Base-by-base conservation (phyloP, 2,888 invertebrate species). In the Homarus gammarus region DNA sequence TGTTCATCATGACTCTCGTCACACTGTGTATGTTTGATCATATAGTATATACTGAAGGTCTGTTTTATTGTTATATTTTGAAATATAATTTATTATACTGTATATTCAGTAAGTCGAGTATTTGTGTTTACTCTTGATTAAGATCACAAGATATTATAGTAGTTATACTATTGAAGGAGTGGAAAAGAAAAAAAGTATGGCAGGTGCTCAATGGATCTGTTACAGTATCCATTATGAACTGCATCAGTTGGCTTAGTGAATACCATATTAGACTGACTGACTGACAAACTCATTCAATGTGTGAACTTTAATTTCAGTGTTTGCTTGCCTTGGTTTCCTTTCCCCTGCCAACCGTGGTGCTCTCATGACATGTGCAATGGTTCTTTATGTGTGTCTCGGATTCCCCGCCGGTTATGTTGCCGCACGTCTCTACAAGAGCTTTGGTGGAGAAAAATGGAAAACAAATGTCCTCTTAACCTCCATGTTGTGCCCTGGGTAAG, bases 311-410 rank as follows among this genome's bases (percentile, higher is more conserved):
- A 49, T 31, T 77, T 1, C 79, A 96, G 98, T 97, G 27, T 99
- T 99, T 94, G 99, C 99, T n/a, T 99, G 99, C 94, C 95, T 99
- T 92, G 99, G 99, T 85, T 99, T 99, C 95, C 95, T 99, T 87
- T 99, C 99, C 15, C 99, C 99, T 0, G 99, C 99, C 5, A 99
- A 99, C 94, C 96, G 99, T 93, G 99, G 99, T 12, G 98, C 99
- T 0, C 94, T 99, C 90, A 99, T 99, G 99, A 99, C 99, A 0
- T 99, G 99, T 94, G 97, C 98, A 40, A 96, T 99, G 95, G 97
- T 99, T 0, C 95, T 99, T 91, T 99, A 97, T 95, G 99, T 99
- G n/a, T 96, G 99, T 92, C 95, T 99, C 51, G 99, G 99, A 18
- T 98, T 98, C 0, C 98, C 98, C 0, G 99, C 99, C 84, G 99